phyloP scores from a whole-genome alignment of 1,140 invertebrate genomes.

The Lasaia peninsularis region DNA sequence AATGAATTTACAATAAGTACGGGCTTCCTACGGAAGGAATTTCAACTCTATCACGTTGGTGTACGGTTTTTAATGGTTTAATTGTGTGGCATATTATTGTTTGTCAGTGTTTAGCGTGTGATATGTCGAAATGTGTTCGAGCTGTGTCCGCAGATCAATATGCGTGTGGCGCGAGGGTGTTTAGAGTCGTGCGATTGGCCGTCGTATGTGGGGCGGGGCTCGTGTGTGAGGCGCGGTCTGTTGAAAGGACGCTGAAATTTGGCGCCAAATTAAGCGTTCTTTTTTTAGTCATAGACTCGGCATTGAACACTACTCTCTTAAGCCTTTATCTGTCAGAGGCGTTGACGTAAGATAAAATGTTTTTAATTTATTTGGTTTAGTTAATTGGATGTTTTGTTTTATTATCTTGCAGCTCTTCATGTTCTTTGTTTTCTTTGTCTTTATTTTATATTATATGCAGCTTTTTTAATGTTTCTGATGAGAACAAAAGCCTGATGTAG shows the following conservation, averaged over 20 bases:
- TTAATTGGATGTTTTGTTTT: too few relatives aligned
- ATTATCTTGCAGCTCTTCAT: too few relatives aligned
- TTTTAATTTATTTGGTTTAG: not conserved
- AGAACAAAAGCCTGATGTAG: too few relatives aligned
- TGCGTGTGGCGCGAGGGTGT: slow-evolving; percentile 70
- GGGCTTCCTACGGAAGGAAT: slow-evolving; percentile 7
- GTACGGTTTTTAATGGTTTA: slow-evolving; percentile 34
- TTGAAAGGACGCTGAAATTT: slow-evolving; percentile 48
- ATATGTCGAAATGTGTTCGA: slow-evolving; percentile 74
- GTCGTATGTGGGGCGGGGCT: slow-evolving; percentile 62
- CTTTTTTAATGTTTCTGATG: too few relatives aligned
- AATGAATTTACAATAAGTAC: slow-evolving; percentile 27
- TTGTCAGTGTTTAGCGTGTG: slow-evolving; percentile 73
- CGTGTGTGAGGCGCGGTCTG: slow-evolving; percentile 62
- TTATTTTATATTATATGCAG: too few relatives aligned
- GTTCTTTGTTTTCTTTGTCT: too few relatives aligned
- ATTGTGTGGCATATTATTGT: slow-evolving; percentile 62
- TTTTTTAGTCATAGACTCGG: slow-evolving; percentile 32
- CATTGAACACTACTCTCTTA: too few relatives aligned
- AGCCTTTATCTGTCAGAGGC: not conserved
- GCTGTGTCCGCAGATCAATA: slow-evolving; percentile 73
- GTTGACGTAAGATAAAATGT: not conserved
- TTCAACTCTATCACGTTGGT: slow-evolving; percentile 6
- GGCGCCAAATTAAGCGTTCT: slow-evolving; percentile 60
- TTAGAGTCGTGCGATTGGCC: slow-evolving; percentile 63